These are phyloP conservation scores for Eupithecia subumbrata DNA, from an alignment of 2,888 invertebrate genomes.

Conservation along the genomic window DNA sequence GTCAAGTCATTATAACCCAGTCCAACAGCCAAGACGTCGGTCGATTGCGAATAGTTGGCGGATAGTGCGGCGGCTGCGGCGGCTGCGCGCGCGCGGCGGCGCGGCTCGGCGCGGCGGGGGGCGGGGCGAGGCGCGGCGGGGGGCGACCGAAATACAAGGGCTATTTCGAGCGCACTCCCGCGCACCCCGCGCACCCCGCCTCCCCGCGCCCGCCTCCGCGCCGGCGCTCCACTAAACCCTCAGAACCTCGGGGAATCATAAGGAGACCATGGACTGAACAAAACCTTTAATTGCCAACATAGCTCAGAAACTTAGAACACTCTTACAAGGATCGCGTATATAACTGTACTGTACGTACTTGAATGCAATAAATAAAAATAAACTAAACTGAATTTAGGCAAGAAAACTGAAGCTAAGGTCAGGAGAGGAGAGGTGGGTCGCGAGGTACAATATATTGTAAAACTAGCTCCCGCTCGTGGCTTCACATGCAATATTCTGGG, in stretches of 20 bases:
- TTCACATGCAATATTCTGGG: too few relatives aligned
- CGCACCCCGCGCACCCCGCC: slow-evolving; percentile 51
- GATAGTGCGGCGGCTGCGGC: slow-evolving; percentile 84
- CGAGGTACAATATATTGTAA: not conserved
- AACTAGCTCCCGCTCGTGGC: too few relatives aligned
- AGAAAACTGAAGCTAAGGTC: not conserved
- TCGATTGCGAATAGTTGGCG: slow-evolving; percentile 96
- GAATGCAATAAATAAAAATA: not conserved
- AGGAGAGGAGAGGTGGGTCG: not conserved
- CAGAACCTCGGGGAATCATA: not conserved
- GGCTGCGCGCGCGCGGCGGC: slow-evolving; percentile 53
- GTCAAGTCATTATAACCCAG: slow-evolving; percentile 91
- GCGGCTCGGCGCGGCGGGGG: slow-evolving; percentile 22
- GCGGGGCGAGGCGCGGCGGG: slow-evolving; percentile 62
- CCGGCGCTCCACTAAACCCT: not conserved
- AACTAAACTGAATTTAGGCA: not conserved
- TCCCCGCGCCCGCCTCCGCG: slow-evolving; percentile 40
- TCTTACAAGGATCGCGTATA: not conserved
- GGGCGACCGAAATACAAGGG: slow-evolving; percentile 80
- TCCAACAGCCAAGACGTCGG: slow-evolving; percentile 94
- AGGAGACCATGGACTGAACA: not conserved
- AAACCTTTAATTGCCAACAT: not conserved
- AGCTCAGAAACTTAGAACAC: not conserved
- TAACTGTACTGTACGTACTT: too few relatives aligned
- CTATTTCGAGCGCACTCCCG: slow-evolving; percentile 79